Percentiles rank a stretch among this genome's conserved stretches.
phyloP scores from a whole-genome alignment of 1,140 invertebrate species.

The Phymastichus coffea region DNA sequence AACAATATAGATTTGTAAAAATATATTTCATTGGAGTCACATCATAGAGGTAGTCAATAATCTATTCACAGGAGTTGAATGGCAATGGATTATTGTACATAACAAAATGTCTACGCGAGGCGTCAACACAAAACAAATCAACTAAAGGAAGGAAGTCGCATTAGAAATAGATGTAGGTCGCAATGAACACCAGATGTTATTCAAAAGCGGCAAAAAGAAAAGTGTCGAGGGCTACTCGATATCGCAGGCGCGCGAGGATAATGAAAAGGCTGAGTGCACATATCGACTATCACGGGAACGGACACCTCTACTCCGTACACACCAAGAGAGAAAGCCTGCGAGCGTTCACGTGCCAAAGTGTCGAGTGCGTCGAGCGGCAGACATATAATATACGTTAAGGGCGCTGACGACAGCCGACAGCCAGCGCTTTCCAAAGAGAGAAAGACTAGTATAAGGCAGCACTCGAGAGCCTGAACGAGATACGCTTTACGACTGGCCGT shows the following conservation, averaged over 20 bases:
- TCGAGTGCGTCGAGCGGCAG: not conserved
- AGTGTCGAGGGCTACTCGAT: conserved; percentile 1
- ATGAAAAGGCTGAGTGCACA: conserved; percentile 1
- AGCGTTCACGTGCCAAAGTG: not conserved
- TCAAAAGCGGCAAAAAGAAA: not conserved
- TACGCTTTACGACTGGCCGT: conserved; percentile 34
- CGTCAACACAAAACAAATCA: too few species aligned
- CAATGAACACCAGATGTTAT: too few species aligned
- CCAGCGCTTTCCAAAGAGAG: not conserved
- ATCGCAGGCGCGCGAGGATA: not conserved
- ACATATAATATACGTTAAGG: too few species aligned
- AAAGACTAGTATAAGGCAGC: not conserved
- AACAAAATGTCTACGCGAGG: too few species aligned
- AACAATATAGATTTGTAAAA: too few species aligned
- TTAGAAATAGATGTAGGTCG: too few species aligned
- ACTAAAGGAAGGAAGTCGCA: too few species aligned
- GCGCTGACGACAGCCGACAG: not conserved
- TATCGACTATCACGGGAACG: not conserved
- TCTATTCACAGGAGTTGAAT: too few species aligned
- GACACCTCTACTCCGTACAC: not conserved
- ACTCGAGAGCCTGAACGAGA: conserved; percentile 12
- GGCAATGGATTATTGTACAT: too few species aligned
- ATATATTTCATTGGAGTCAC: too few species aligned
- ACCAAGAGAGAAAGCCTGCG: not conserved
- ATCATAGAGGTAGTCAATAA: too few species aligned